Conservation (phyloP, 64 coral and sea anemone species). For the Montipora efflorescens region DNA sequence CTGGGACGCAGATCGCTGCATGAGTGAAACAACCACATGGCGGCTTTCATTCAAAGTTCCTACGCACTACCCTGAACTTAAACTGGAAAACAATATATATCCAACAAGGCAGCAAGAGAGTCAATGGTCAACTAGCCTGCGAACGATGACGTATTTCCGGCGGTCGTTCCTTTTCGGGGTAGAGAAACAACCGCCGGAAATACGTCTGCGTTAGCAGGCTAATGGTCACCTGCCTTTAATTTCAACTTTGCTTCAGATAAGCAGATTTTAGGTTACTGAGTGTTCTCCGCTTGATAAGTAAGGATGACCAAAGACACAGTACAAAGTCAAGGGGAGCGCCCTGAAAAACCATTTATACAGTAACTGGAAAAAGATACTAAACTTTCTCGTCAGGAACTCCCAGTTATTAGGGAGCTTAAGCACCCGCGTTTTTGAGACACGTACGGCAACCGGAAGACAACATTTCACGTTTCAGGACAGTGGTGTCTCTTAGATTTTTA, state of each 20-base stretch:
- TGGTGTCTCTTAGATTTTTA: too few species aligned
- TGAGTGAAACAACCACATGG: conserved; percentile 9
- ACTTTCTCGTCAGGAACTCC: not conserved
- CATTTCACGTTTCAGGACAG: too few species aligned
- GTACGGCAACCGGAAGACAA: too few species aligned
- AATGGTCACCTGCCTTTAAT: conserved; percentile 31
- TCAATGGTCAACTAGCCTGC: too few species aligned
- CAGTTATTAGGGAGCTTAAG: not conserved
- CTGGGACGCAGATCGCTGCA: conserved; percentile 19
- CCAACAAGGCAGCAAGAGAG: not conserved
- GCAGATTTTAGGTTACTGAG: not conserved
- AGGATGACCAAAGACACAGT: not conserved
- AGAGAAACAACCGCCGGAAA: too few species aligned
- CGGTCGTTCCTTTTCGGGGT: too few species aligned
- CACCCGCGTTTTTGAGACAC: too few species aligned
- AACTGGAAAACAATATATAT: not conserved
- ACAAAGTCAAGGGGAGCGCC: not conserved
- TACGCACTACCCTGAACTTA: not conserved
- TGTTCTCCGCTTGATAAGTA: not conserved
- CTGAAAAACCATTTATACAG: not conserved
- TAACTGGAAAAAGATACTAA: not conserved
- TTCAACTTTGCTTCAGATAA: not conserved
- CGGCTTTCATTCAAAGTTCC: conserved; percentile 29
- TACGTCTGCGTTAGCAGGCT: not conserved
- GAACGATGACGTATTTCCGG: too few species aligned